phyloP scores from a whole-genome alignment of 1,140 invertebrate genomes.

The Calliopsis andreniformis region DNA sequence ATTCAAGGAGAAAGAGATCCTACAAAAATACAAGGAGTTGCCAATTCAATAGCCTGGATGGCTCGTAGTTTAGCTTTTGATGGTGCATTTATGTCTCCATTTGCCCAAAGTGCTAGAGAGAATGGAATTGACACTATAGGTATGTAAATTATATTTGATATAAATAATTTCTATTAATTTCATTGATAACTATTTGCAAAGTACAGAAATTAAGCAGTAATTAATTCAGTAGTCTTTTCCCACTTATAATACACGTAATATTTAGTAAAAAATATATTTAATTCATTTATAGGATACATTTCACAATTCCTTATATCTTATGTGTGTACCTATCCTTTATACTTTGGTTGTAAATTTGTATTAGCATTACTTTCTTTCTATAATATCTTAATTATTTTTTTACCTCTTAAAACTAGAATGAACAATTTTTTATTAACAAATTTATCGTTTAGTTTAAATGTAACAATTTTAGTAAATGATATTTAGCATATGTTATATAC shows the following conservation, averaged over 20 bases:
- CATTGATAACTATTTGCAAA: too few relatives aligned
- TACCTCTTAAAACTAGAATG: constrained; percentile 28
- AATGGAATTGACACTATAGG: constrained; percentile 96
- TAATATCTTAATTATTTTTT: constrained; percentile 10
- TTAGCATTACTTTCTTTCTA: not conserved
- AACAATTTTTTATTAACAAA: constrained; percentile 3
- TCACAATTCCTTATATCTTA: constrained; percentile 31
- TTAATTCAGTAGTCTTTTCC: not conserved
- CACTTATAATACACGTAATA: constrained; percentile 3
- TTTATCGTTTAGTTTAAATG: not conserved
- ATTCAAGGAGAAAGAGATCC: constrained; percentile 87
- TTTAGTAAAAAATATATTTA: constrained; percentile 41
- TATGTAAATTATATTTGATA: constrained; percentile 79
- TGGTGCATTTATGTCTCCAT: constrained; percentile 96
- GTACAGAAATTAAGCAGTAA: too few relatives aligned
- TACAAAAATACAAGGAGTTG: constrained; percentile 91
- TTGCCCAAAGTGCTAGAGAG: constrained; percentile 94
- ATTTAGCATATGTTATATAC: too few relatives aligned
- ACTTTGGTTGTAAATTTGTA: constrained; percentile 25
- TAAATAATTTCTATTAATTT: too few relatives aligned
- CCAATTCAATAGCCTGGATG: constrained; percentile 97
- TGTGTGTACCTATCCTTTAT: constrained; percentile 11
- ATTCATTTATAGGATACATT: constrained; percentile 44
- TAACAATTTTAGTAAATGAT: not conserved
- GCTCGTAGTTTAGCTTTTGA: constrained; percentile 96